Percentiles rank a stretch among this genome's conserved stretches.
phyloP scores from a whole-genome alignment of 2,888 invertebrate genomes.

The Muscina levida region DNA sequence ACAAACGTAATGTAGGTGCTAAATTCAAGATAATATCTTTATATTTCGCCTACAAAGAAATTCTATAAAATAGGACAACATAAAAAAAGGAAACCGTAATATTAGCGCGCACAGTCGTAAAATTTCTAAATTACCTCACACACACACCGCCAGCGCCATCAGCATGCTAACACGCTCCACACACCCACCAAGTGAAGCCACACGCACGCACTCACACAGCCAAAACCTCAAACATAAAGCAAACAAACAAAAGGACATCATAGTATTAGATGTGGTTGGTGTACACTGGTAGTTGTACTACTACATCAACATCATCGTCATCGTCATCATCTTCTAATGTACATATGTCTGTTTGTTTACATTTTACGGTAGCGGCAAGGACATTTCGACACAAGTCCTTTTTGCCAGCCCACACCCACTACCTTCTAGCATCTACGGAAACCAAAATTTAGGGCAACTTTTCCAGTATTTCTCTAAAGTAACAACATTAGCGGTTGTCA shows the following conservation, averaged over 20 bases:
- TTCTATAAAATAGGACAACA: slow-evolving; percentile 9
- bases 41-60: slow-evolving; percentile 8
- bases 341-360: no score
- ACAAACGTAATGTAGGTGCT: slow-evolving; percentile 49
- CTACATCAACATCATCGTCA: no score
- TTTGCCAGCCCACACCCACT: no score
- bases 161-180: no score
- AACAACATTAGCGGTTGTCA: slow-evolving; percentile 53
- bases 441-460: no score
- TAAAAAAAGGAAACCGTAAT: slow-evolving; percentile 35
- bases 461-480: background rate
- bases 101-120: slow-evolving; percentile 37
- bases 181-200: background rate
- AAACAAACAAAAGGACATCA: slow-evolving; percentile 2
- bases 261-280: background rate
- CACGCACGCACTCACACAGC: background rate
- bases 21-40: slow-evolving; percentile 46
- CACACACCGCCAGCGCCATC: no score
- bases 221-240: background rate
- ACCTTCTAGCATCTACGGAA: no score
- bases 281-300: no score
- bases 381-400: no score
- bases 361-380: no score
- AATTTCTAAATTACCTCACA: slow-evolving; percentile 10
- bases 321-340: no score